Percentiles rank a stretch among this genome's conserved stretches.
Evolutionary conservation across 1,140 invertebrate species (phyloP).

Genomic region (Neodiprion fabricii): DNA sequence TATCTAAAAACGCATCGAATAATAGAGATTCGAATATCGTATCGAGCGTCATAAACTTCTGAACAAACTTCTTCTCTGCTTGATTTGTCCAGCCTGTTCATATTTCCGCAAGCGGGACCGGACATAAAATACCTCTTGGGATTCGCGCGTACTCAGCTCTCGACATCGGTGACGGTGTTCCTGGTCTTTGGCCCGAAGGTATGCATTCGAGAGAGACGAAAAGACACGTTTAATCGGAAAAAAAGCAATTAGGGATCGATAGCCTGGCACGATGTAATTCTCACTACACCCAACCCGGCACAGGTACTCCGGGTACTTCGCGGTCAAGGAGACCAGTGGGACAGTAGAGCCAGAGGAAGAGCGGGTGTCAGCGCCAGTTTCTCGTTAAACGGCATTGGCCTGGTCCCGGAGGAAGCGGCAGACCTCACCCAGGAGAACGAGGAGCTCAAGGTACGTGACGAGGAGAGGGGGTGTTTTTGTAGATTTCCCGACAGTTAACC

Average conservation of each 20-base stretch:
- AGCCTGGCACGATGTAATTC: background rate
- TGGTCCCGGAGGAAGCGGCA: constrained; percentile 79
- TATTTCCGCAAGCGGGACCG: constrained; percentile 84
- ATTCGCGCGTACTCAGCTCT: constrained; percentile 85
- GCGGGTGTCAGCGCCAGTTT: constrained; percentile 81
- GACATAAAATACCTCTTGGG: constrained; percentile 89
- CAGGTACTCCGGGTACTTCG: constrained; percentile 79
- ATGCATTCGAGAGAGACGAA: constrained; percentile 25
- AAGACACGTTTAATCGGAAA: background rate
- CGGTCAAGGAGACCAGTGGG: constrained; percentile 87
- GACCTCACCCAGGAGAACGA: constrained; percentile 90
- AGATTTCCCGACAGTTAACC: background rate
- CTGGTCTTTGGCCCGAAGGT: constrained; percentile 89
- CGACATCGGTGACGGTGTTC: constrained; percentile 83
- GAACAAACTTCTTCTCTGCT: constrained; percentile 2
- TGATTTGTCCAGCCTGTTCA: constrained; percentile 72
- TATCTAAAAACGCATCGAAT: background rate
- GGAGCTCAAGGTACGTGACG: constrained; percentile 76
- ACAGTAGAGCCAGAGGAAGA: constrained; percentile 77
- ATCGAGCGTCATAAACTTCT: background rate
- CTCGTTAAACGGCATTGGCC: constrained; percentile 82
- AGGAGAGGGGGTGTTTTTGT: background rate
- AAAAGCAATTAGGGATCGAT: background rate
- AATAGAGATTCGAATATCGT: background rate
- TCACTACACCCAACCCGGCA: background rate